Evolutionary conservation across 2,113 vertebrate genomes (phyloP).

Genomic region (Cryptomyrus ogoouensis): DNA sequence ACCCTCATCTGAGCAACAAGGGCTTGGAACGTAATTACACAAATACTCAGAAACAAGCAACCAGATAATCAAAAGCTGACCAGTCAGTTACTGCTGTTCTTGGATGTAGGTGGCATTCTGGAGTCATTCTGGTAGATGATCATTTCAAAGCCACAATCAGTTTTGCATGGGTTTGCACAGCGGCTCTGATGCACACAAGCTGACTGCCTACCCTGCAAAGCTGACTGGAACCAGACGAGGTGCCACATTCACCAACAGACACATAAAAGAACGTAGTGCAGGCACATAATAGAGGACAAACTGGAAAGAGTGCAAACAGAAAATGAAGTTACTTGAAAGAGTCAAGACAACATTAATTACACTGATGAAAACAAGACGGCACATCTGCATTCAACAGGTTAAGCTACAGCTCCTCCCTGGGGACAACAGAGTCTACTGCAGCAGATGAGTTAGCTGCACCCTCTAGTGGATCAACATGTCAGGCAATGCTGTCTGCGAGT

Average conservation of each 20-base stretch:
- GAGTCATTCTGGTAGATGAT: not conserved
- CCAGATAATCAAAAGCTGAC: not conserved
- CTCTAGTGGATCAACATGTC: not conserved
- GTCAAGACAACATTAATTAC: not conserved
- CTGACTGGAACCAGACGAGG: slow-evolving; percentile 16
- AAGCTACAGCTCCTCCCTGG: not conserved
- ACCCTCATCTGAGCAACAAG: not conserved
- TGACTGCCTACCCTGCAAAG: slow-evolving; percentile 34
- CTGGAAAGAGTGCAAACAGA: not conserved
- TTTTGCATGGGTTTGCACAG: slow-evolving; percentile 39
- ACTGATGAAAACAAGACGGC: not conserved
- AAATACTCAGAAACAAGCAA: not conserved
- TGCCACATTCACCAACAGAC: not conserved
- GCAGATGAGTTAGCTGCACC: not conserved
- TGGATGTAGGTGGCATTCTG: not conserved
- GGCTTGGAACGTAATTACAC: not conserved
- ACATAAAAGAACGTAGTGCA: too few relatives aligned
- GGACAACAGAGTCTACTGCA: not conserved
- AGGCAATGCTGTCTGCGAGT: slow-evolving; percentile 37
- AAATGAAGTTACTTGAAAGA: not conserved
- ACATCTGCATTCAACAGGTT: not conserved
- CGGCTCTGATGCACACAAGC: slow-evolving; percentile 22
- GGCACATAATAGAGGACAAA: not conserved
- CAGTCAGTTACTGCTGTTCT: not conserved
- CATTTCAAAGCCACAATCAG: slow-evolving; percentile 24